phyloP scores from a whole-genome alignment of 2,113 vertebrate species.

The Eurystomus gularis region DNA sequence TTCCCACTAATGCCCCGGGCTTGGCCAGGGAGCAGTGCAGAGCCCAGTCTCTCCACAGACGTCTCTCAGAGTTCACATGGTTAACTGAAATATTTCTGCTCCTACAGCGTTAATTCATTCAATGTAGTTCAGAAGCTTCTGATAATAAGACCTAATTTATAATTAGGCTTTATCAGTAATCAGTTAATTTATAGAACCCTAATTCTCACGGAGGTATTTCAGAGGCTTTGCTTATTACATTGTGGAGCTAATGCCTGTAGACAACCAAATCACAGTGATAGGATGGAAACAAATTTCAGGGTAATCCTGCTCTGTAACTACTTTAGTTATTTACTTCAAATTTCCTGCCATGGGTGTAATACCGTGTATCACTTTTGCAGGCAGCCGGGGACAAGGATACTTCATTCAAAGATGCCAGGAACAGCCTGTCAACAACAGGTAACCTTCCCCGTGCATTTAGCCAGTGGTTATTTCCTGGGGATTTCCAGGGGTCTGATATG shows the following conservation, averaged over 20 bases:
- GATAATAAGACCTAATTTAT: constrained; percentile 82
- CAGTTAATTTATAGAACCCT: constrained; percentile 79
- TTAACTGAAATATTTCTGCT: constrained; percentile 77
- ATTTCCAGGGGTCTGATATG: not conserved
- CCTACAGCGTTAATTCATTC: constrained; percentile 75
- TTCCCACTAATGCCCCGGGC: not conserved
- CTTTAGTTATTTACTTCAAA: not conserved
- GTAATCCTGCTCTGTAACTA: not conserved
- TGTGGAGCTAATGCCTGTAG: constrained; percentile 64
- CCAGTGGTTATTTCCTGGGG: not conserved
- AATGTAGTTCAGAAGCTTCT: constrained; percentile 69
- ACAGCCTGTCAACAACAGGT: not conserved
- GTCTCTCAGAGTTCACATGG: constrained; percentile 70
- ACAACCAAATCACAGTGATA: constrained; percentile 53
- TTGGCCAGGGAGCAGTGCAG: not conserved
- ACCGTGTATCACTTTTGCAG: not conserved
- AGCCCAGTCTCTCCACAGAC: constrained; percentile 34
- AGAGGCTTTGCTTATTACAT: constrained; percentile 58
- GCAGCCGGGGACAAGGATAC: not conserved
- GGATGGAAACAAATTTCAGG: constrained; percentile 68
- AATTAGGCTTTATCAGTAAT: constrained; percentile 82
- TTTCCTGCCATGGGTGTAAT: not conserved
- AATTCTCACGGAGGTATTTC: constrained; percentile 67
- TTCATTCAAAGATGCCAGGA: not conserved
- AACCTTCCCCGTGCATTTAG: not conserved